Conservation (phyloP, 2,797 vertebrate genomes). For the Bovichtus variegatus region DNA sequence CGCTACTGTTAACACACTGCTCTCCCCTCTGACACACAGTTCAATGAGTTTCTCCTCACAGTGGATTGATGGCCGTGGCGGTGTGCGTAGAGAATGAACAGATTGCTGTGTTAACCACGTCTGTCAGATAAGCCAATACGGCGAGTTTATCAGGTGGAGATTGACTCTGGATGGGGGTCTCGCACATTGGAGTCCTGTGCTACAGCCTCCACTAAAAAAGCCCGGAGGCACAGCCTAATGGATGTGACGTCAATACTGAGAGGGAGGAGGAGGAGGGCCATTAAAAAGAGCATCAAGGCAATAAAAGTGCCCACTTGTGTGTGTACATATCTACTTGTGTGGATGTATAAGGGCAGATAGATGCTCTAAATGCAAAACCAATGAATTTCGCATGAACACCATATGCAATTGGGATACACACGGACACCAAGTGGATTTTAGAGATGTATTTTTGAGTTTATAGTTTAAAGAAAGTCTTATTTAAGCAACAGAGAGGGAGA, state of each 20-base stretch:
- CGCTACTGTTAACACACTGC: conserved; percentile 17
- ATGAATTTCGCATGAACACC: background rate
- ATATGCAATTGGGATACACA: conserved; percentile 15
- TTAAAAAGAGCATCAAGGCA: conserved; percentile 72
- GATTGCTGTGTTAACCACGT: conserved; percentile 66
- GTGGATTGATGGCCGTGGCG: conserved; percentile 53
- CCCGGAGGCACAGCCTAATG: conserved; percentile 80
- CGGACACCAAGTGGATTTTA: conserved; percentile 3
- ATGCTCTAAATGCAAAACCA: conserved; percentile 30
- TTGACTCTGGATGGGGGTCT: conserved; percentile 69
- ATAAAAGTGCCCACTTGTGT: conserved; percentile 60
- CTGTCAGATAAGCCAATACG: conserved; percentile 67
- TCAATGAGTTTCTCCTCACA: conserved; percentile 41
- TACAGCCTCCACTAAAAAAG: conserved; percentile 69
- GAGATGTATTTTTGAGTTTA: conserved; percentile 12
- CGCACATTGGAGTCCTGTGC: conserved; percentile 45
- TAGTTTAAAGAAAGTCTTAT: conserved; percentile 38
- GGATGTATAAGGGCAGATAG: conserved; percentile 14
- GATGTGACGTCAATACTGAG: conserved; percentile 75
- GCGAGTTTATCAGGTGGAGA: conserved; percentile 75
- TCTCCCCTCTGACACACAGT: conserved; percentile 38
- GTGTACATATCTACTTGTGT: conserved; percentile 12
- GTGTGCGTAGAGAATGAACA: conserved; percentile 50
- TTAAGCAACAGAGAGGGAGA: conserved; percentile 14
- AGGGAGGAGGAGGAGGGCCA: conserved; percentile 62